A percentile compares a stretch with the other conserved stretches of the same genome.
phyloP scores from a whole-genome alignment of 2,113 vertebrate species.

The Myrmecobius fasciatus region DNA sequence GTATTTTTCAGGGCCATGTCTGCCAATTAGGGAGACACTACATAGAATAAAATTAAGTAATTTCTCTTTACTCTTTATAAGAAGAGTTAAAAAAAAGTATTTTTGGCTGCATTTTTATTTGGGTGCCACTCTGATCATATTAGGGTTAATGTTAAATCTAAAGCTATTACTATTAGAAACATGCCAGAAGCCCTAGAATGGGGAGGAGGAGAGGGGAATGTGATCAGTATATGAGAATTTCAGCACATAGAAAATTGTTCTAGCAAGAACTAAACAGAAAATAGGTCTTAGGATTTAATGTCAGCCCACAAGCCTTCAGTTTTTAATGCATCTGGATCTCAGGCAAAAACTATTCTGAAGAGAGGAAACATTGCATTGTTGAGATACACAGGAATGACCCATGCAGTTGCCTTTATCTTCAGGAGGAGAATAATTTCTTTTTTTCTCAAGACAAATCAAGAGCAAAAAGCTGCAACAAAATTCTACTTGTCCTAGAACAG shows the following conservation, averaged over 20 bases:
- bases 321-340: neutral
- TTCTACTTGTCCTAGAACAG: neutral
- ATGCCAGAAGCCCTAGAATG: neutral
- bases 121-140: neutral
- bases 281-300: neutral
- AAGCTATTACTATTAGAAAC: neutral
- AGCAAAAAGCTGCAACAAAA: neutral
- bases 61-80: neutral
- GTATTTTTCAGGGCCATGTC: neutral
- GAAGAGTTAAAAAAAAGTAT: constrained; percentile 7
- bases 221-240: neutral
- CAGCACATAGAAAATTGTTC: constrained; percentile 5
- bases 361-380: neutral
- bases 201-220: neutral
- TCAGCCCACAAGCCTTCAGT: neutral
- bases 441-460: neutral
- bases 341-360: neutral
- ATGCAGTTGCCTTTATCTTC: neutral
- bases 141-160: neutral
- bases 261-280: neutral
- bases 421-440: neutral
- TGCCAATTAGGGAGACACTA: neutral
- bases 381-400: neutral
- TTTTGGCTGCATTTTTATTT: neutral
- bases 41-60: neutral